These are phyloP conservation scores for Ectropis crepuscularia DNA, from an alignment of 2,888 invertebrate genomes.

Conservation along the genomic window DNA sequence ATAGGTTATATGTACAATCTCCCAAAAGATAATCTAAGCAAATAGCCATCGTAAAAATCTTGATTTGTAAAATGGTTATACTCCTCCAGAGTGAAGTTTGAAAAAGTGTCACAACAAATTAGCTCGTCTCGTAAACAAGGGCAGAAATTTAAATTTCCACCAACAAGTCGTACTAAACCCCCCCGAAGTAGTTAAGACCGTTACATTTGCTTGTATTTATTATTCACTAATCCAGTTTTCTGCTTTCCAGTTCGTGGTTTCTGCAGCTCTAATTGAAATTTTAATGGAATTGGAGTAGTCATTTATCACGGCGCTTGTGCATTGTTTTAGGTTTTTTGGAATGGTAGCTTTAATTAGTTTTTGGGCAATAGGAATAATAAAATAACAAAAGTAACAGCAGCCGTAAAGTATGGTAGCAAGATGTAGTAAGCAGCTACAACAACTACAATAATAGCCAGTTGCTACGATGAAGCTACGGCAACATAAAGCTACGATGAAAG, in stretches of 20 bases:
- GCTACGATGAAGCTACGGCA: too few relatives aligned
- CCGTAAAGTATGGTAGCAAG: too few relatives aligned
- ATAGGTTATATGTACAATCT: too few relatives aligned
- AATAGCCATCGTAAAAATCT: background rate
- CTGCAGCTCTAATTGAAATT: constrained; percentile 47
- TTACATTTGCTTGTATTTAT: constrained; percentile 52
- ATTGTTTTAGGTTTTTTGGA: constrained; percentile 24
- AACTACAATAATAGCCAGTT: too few relatives aligned
- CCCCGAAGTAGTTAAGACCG: constrained; percentile 49
- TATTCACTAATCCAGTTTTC: constrained; percentile 52
- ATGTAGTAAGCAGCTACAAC: too few relatives aligned
- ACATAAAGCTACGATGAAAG: too few relatives aligned
- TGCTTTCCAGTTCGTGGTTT: constrained; percentile 43
- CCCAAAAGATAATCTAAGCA: too few relatives aligned
- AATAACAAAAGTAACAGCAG: too few relatives aligned
- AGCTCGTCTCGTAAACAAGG: constrained; percentile 43
- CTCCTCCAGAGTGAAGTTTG: constrained; percentile 19
- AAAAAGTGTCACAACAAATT: constrained; percentile 42
- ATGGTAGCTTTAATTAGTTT: constrained; percentile 7
- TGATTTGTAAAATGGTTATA: constrained; percentile 20
- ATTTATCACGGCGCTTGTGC: constrained; percentile 39
- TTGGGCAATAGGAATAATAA: background rate
- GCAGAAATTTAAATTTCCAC: constrained; percentile 49
- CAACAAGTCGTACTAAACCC: constrained; percentile 49
- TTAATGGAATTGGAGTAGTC: constrained; percentile 44